These are phyloP conservation scores for Lepidurus arcticus DNA, from an alignment of 1,140 invertebrate species.

Conservation along the genomic window DNA sequence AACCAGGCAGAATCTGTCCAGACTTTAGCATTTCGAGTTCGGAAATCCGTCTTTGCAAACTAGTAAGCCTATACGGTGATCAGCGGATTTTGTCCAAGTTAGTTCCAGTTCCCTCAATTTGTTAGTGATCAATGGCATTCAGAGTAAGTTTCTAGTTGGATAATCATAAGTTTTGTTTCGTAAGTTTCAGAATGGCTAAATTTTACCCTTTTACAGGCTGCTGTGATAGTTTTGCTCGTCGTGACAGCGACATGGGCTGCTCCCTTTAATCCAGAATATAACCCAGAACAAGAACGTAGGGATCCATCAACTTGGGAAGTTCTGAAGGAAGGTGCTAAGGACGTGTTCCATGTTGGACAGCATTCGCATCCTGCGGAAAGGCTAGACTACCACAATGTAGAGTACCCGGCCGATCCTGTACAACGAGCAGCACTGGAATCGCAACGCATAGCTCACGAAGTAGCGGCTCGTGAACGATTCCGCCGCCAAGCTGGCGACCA, in stretches of 20 bases:
- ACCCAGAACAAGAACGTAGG: background rate
- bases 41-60: background rate
- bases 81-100: background rate
- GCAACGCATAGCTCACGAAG: background rate
- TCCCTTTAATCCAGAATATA: background rate
- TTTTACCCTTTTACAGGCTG: background rate
- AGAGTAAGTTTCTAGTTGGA: background rate
- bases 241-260: background rate
- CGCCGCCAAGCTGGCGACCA: background rate
- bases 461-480: background rate
- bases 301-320: background rate
- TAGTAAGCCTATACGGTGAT: background rate
- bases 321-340: background rate
- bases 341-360: background rate
- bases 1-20: background rate
- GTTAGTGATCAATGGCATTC: background rate
- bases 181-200: background rate
- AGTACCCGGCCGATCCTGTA: background rate
- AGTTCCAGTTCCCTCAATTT: background rate
- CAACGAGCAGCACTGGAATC: background rate
- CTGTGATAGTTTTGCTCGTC: background rate
- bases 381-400: background rate
- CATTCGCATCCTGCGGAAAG: background rate
- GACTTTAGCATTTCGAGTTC: background rate
- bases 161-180: too few relatives aligned